Evolutionary conservation across 2,888 invertebrate species (phyloP), one percentile per base, ranked within the genome.

Genomic region (Morpho helenor): DNA sequence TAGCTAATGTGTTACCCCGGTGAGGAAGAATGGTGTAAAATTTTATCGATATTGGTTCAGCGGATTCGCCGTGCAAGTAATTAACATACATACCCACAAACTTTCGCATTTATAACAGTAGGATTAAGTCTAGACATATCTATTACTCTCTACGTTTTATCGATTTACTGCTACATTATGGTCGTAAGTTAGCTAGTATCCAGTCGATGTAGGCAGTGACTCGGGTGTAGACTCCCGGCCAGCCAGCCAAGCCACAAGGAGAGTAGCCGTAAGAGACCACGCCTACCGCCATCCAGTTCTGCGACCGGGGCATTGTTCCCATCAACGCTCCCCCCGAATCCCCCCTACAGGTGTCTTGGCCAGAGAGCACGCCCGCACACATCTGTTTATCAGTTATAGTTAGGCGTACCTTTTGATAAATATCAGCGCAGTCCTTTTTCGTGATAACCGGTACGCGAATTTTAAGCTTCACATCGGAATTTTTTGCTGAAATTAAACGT

Each of bases 171-270:
- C 16, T 2, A 16, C 3, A 42, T 57, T 63, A 63, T 84, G 93
- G 91, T 84, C 91, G 63, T 80, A 92, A 56, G 85, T 81, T 78
- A 43, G 89, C 82, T 50, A 93, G 72, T 68, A 95, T 94, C 95
- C 95, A 95, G 60, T 93, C 90, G 56, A 93, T 75, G 71, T 93
- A 95, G 9, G 90, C 81, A 0, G 92, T 79, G 1, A 95, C 92
- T 46, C 91, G 87, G 0, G 94, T 95, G 75, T 95, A 95, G 3
- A 95, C 93, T 0, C 94, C 95, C 0, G 95, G 95, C 86, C 92
- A 92, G 1, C 91, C 92, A n/a, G 88, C n/a, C n/a, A 82, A 0
- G 84, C 91, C 91, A 47, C 91, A 91, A 0, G 87, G 86, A 0
- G 87, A 81, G 0, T 90, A 89, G 0, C 91, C 91, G 52, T 87